Conservation (phyloP, 2,797 vertebrate species). For the Strix occidentalis region DNA sequence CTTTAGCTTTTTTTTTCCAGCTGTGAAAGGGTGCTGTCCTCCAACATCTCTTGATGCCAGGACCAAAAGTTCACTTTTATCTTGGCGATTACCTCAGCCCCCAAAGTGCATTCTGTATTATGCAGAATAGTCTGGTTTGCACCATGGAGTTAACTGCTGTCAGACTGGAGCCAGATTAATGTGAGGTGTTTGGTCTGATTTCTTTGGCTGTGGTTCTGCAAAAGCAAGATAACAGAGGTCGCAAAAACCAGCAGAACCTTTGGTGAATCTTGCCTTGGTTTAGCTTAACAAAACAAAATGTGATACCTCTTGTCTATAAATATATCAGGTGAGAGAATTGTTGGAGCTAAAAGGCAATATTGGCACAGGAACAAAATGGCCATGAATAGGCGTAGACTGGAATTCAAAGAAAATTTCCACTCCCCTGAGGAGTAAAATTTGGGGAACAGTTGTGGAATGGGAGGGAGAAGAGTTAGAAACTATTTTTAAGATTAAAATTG, state of each 20-base stretch:
- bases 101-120: rapidly evolving
- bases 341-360: not conserved
- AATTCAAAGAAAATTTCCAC: not conserved
- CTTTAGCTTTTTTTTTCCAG: not conserved
- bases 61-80: not conserved
- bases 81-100: not conserved
- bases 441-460: not conserved
- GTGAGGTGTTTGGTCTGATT: not conserved
- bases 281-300: not conserved
- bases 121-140: not conserved
- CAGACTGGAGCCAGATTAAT: not conserved
- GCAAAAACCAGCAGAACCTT: not conserved
- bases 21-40: not conserved
- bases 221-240: not conserved
- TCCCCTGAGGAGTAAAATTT: not conserved
- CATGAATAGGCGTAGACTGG: not conserved
- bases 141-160: not conserved
- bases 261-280: not conserved
- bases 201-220: not conserved
- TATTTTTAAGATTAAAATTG: not conserved
- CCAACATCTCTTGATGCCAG: not conserved
- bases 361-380: not conserved
- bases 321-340: not conserved
- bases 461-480: not conserved
- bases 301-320: not conserved